phyloP scores from a whole-genome alignment of 2,888 invertebrate species.

The Erynnis tages region DNA sequence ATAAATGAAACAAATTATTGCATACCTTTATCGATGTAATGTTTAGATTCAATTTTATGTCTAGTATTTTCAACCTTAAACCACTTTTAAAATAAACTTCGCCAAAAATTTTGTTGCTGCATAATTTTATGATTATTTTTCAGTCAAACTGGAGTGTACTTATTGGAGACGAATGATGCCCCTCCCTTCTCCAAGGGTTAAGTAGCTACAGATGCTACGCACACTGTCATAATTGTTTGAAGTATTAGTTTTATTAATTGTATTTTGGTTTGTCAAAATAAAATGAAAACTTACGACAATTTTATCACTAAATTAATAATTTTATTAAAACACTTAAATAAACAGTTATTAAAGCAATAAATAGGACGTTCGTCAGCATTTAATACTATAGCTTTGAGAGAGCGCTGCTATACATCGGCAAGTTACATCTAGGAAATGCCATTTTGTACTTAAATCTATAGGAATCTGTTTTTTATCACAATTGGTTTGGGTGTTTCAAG shows the following conservation, averaged over 20 bases:
- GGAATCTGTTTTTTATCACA: conserved; percentile 59
- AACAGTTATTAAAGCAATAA: conserved; percentile 58
- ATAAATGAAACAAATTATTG: too few species aligned
- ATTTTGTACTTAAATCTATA: conserved; percentile 62
- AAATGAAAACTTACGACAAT: too few species aligned
- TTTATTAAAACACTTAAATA: conserved; percentile 39
- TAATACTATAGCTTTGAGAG: conserved; percentile 32
- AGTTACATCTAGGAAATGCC: conserved; percentile 56
- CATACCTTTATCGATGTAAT: too few species aligned
- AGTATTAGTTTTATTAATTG: too few species aligned
- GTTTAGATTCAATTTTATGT: too few species aligned
- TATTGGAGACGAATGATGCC: conserved; percentile 51
- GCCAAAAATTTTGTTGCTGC: too few species aligned
- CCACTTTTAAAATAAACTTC: too few species aligned
- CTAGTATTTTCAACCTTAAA: too few species aligned
- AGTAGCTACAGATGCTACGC: conserved; percentile 6
- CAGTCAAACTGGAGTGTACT: conserved; percentile 41
- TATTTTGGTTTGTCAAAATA: too few species aligned
- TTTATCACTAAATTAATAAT: conserved; percentile 20
- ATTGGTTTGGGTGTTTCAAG: conserved; percentile 71
- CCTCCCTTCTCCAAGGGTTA: conserved; percentile 55
- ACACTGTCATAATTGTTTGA: too few species aligned
- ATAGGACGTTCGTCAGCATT: conserved; percentile 49
- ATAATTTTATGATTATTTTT: too few species aligned
- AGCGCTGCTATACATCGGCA: conserved; percentile 43